These are phyloP conservation scores for Byasa hedistus DNA, from an alignment of 2,888 invertebrate species.

Conservation along the genomic window DNA sequence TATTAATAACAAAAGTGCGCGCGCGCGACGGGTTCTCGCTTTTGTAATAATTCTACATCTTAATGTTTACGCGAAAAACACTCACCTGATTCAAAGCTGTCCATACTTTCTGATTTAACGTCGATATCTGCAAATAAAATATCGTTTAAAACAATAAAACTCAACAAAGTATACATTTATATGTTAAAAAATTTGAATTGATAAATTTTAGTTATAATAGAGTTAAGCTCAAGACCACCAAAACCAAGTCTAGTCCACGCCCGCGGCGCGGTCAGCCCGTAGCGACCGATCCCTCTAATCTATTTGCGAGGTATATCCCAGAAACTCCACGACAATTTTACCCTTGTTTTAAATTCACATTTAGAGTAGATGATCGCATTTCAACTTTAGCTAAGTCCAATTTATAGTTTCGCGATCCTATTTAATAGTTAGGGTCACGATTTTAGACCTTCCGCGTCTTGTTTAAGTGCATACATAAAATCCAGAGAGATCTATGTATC, in stretches of 20 bases:
- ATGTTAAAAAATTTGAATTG: too few species aligned
- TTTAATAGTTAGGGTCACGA: constrained; percentile 25
- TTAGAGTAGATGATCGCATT: constrained; percentile 70
- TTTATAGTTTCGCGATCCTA: constrained; percentile 54
- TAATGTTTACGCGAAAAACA: constrained; percentile 44
- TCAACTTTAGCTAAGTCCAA: constrained; percentile 64
- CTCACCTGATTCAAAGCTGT: constrained; percentile 74
- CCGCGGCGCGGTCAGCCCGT: constrained; percentile 33
- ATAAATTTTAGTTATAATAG: too few species aligned
- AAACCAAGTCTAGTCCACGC: not conserved
- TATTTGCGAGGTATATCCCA: constrained; percentile 52
- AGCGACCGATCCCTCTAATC: constrained; percentile 67
- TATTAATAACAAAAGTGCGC: constrained; percentile 60
- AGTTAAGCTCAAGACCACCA: too few species aligned
- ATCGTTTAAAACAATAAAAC: not conserved
- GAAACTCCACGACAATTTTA: constrained; percentile 57
- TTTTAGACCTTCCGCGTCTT: constrained; percentile 6
- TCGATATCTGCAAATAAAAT: constrained; percentile 67
- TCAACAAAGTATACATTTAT: not conserved
- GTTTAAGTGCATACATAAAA: not conserved
- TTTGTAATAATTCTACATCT: constrained; percentile 39
- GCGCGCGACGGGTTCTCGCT: constrained; percentile 43
- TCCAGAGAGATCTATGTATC: too few species aligned
- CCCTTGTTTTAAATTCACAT: constrained; percentile 68
- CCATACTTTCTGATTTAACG: constrained; percentile 74